These are phyloP conservation scores for Rhaphigaster nebulosa DNA, from an alignment of 2,888 invertebrate genomes.

Conservation along the genomic window DNA sequence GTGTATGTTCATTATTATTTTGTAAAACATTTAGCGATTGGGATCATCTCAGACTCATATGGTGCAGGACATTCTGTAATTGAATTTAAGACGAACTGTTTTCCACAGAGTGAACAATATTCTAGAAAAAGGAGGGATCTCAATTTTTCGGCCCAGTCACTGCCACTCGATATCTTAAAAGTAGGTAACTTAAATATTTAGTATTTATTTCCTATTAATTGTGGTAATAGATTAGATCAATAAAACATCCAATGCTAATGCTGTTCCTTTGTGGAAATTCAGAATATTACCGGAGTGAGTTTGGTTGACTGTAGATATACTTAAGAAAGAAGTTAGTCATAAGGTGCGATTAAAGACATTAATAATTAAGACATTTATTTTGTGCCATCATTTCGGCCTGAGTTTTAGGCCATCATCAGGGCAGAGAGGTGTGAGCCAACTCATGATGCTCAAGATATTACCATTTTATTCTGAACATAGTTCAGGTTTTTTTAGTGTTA, in stretches of 20 bases:
- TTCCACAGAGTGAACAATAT: conserved; percentile 63
- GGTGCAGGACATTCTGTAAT: conserved; percentile 60
- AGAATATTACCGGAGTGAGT: too few species aligned
- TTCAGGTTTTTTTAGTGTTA: background rate
- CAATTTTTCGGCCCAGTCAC: conserved; percentile 20
- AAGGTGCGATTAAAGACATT: too few species aligned
- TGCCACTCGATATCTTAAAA: conserved; percentile 27
- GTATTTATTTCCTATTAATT: background rate
- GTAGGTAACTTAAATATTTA: background rate
- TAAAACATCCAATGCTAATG: background rate
- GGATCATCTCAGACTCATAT: conserved; percentile 60
- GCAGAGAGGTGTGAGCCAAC: too few species aligned
- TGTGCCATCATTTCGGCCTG: too few species aligned
- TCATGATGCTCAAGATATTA: too few species aligned
- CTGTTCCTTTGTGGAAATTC: background rate
- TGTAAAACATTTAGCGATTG: conserved; percentile 57
- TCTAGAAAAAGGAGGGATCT: conserved; percentile 59
- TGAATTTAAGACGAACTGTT: conserved; percentile 65
- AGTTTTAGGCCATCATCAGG: too few species aligned
- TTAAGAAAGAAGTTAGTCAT: too few species aligned
- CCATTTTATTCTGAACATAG: background rate
- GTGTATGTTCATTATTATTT: background rate
- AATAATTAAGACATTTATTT: too few species aligned
- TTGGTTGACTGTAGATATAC: too few species aligned
- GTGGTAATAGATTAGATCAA: background rate